Evolutionary conservation across 2,113 vertebrate species (phyloP), one percentile per base, ranked within the genome.

Genomic region (Pimephales promelas): DNA sequence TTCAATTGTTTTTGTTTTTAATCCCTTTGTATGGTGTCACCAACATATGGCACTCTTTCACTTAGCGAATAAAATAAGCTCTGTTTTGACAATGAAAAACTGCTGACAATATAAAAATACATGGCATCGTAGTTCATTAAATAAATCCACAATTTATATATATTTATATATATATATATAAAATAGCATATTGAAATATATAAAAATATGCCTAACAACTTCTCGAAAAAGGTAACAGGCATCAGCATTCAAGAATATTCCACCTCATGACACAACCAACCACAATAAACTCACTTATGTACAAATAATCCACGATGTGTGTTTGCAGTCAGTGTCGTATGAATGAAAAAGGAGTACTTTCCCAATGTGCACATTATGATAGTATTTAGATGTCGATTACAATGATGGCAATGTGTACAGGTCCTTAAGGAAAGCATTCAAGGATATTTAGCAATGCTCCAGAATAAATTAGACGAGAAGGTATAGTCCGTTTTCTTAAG

Each of bases 21-120:
- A 28, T 72, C 43, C 81, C 83, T 61, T 28, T 70, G 68, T 87
- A 87, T 87, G 81, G 88, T 90, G 89, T 88, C 85, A 89, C 84
- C 82, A 86, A 89, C 91, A 87, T 88, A 89, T 86, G 88, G 88
- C 86, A 87, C 87, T 92, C 86, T 83, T 87, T 86, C 83, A 87
- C 86, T 89, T 84, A 89, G 92, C 89, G 92, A 90, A 92, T 90
- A 92, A 93, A 93, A 92, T 91, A 91, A 92, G 90, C 90, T 92
- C 87, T 92, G 88, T 93, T 86, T 88, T 92, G 77, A 86, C 90
- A 93, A 94, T 94, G 92, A 92, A 92, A 87, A 93, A 93, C 90
- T 92, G 92, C 91, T 92, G 89, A 93, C 92, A 93, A 93, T 94
- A 94, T 93, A 95, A 94, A 95, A 95, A 94, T 94, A 94, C 93